Evolutionary conservation across 37 sponge, comb jelly and placozoan species (phyloP).

Genomic region (Eunapius fragilis): DNA sequence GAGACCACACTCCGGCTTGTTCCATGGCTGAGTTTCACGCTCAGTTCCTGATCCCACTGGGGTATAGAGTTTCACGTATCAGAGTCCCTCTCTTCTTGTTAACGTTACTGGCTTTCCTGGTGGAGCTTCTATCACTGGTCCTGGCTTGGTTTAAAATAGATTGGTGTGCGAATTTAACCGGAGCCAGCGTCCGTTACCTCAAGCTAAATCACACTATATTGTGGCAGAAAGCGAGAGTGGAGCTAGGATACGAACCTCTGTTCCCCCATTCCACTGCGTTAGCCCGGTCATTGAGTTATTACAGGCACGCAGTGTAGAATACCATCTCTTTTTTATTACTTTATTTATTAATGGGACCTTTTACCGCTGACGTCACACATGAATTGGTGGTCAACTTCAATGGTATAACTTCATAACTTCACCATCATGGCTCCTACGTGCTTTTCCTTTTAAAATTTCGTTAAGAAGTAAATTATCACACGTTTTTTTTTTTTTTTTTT

Average conservation of each 20-base stretch:
- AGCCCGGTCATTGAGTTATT: conserved; percentile 48
- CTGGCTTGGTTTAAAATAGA: conserved; percentile 31
- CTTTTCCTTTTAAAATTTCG: too few relatives aligned
- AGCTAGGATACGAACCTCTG: conserved; percentile 54
- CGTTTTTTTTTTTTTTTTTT: too few relatives aligned
- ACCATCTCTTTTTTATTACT: too few relatives aligned
- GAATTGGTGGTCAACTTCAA: too few relatives aligned
- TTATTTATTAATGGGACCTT: too few relatives aligned
- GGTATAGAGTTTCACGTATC: conserved; percentile 24
- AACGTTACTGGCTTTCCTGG: conserved; percentile 23
- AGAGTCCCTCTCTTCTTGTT: conserved; percentile 16
- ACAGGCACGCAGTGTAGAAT: conserved; percentile 14
- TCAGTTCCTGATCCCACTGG: conserved; percentile 51
- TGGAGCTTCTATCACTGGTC: conserved; percentile 35
- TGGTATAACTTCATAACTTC: too few relatives aligned
- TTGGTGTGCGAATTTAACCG: neutral
- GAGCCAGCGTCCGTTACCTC: neutral
- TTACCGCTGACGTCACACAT: too few relatives aligned
- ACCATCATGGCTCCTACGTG: too few relatives aligned
- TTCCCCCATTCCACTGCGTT: conserved; percentile 23
- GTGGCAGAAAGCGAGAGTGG: conserved; percentile 54
- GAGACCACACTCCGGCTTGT: conserved; percentile 52
- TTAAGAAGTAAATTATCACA: too few relatives aligned
- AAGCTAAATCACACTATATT: conserved; percentile 46
- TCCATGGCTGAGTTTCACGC: conserved; percentile 14